Conservation (phyloP, 2,888 invertebrate species). For the Leucophora obtusa region DNA sequence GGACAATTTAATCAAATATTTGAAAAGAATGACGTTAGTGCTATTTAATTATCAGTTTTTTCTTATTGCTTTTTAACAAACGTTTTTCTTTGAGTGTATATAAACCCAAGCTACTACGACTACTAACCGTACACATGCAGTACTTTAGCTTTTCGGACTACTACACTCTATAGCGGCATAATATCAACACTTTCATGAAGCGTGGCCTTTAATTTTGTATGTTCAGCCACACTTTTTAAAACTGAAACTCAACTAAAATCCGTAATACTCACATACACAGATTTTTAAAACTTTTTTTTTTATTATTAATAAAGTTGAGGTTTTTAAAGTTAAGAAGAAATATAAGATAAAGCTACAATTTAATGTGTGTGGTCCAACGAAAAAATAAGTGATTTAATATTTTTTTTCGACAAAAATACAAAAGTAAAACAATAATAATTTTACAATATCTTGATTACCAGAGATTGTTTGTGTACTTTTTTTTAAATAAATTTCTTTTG, state of each 20-base stretch:
- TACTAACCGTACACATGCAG: slow-evolving; percentile 34
- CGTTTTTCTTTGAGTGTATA: slow-evolving; percentile 34
- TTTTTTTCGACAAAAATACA: slow-evolving; percentile 19
- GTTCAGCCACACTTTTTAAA: slow-evolving; percentile 66
- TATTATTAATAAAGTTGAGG: slow-evolving; percentile 40
- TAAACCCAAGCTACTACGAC: slow-evolving; percentile 36
- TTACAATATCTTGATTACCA: slow-evolving; percentile 55
- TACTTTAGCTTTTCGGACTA: slow-evolving; percentile 42
- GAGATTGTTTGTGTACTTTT: slow-evolving; percentile 22
- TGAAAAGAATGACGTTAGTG: too few relatives aligned
- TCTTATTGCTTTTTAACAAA: not conserved
- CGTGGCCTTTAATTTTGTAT: slow-evolving; percentile 69
- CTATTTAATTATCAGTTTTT: too few relatives aligned
- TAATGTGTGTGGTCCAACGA: slow-evolving; percentile 55
- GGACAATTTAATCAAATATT: too few relatives aligned
- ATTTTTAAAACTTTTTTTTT: slow-evolving; percentile 30
- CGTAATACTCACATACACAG: slow-evolving; percentile 7
- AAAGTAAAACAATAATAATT: slow-evolving; percentile 42
- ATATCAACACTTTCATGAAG: slow-evolving; percentile 69
- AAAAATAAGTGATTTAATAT: slow-evolving; percentile 54
- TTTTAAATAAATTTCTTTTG: slow-evolving; percentile 9
- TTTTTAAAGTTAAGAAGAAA: slow-evolving; percentile 39
- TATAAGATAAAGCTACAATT: slow-evolving; percentile 35
- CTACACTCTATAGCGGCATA: slow-evolving; percentile 65
- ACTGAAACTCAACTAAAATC: slow-evolving; percentile 26